phyloP scores from a whole-genome alignment of 2,797 vertebrate species.

The Atherinosoma microstoma region DNA sequence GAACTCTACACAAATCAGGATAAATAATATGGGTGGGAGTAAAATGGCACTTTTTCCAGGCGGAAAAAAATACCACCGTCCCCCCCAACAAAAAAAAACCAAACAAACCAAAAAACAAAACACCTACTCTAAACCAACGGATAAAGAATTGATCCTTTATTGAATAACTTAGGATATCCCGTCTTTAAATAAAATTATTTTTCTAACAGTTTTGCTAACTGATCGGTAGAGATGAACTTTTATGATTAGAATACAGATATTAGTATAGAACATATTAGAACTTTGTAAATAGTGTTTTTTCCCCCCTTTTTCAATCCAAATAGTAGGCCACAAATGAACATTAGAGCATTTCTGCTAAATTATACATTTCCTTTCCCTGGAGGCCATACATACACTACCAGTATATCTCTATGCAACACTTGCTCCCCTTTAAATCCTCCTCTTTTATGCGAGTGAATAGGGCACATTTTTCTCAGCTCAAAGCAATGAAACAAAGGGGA shows the following conservation, averaged over 20 bases:
- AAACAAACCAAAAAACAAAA: too few species aligned
- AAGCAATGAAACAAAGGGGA: conserved; percentile 53
- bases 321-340: conserved; percentile 6
- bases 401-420: conserved; percentile 54
- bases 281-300: background rate
- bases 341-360: conserved; percentile 27
- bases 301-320: background rate
- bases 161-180: background rate
- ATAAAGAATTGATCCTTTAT: background rate
- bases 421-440: conserved; percentile 47
- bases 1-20: conserved; percentile 4
- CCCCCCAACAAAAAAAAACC: too few species aligned
- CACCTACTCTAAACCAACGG: background rate
- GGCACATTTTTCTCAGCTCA: conserved; percentile 44
- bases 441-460: conserved; percentile 45
- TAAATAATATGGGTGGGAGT: background rate
- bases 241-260: background rate
- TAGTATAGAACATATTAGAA: background rate
- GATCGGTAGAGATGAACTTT: background rate
- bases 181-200: background rate
- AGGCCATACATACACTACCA: conserved; percentile 22
- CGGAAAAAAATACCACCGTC: background rate
- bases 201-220: background rate
- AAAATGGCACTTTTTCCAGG: background rate
- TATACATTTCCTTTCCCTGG: conserved; percentile 24